Percentiles rank a stretch among this genome's conserved stretches.
phyloP scores from a whole-genome alignment of 2,113 vertebrate genomes.

The Prinia subflava region DNA sequence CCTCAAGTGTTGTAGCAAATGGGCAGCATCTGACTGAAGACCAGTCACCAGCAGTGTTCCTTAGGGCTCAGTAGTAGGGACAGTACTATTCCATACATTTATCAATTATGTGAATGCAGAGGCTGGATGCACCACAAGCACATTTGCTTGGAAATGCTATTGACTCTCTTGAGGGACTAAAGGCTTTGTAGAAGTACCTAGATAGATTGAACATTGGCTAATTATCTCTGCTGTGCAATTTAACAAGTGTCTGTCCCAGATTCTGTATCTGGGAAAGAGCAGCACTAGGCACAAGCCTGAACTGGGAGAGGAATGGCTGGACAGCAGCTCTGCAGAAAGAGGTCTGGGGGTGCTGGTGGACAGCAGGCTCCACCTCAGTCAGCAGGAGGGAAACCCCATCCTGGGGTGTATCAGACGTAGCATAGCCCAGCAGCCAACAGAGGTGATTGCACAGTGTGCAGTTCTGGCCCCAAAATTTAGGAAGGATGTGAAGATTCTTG shows the following conservation, averaged over 20 bases:
- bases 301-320: background rate
- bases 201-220: background rate
- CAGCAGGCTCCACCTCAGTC: background rate
- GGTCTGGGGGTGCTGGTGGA: fast-evolving
- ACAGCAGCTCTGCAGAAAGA: background rate
- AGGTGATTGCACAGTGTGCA: background rate
- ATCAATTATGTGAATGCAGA: background rate
- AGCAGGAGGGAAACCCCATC: background rate
- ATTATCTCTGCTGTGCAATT: background rate
- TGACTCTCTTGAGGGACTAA: background rate
- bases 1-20: background rate
- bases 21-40: background rate
- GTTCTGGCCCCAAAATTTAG: background rate
- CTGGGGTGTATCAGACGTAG: background rate
- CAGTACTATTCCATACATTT: background rate
- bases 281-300: background rate
- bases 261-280: background rate
- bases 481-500: background rate
- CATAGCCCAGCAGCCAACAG: background rate
- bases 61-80: background rate
- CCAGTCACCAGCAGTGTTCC: background rate
- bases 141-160: background rate
- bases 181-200: background rate
- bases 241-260: no score
- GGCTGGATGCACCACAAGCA: background rate